These are phyloP conservation scores for Calephelis nemesis DNA, from an alignment of 1,140 invertebrate genomes.

Conservation along the genomic window DNA sequence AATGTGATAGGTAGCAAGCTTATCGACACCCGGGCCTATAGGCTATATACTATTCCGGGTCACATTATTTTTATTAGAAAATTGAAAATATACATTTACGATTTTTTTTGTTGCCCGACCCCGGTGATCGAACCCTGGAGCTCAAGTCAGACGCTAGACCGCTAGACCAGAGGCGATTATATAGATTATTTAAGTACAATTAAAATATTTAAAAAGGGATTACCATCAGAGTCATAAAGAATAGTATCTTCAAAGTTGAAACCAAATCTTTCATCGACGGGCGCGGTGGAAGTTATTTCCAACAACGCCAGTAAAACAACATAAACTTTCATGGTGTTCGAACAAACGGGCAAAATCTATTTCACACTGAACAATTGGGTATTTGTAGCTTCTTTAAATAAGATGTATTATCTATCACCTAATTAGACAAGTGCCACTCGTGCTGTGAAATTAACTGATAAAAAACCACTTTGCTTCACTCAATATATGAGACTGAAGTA, in stretches of 20 bases:
- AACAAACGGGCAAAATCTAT: not conserved
- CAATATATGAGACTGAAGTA: slow-evolving; percentile 33
- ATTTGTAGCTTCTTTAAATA: slow-evolving; percentile 30
- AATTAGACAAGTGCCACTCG: slow-evolving; percentile 53
- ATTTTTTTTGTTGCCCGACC: too few species aligned
- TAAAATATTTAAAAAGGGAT: not conserved
- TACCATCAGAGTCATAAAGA: not conserved
- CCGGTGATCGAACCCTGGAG: too few species aligned
- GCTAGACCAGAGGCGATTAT: too few species aligned
- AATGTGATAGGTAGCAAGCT: too few species aligned
- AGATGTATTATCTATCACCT: slow-evolving; percentile 51
- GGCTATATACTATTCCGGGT: too few species aligned
- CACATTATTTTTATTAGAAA: too few species aligned
- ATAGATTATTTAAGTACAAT: too few species aligned
- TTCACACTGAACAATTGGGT: not conserved
- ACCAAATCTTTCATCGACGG: not conserved
- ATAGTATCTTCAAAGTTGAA: not conserved
- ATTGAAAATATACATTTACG: too few species aligned
- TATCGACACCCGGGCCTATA: too few species aligned
- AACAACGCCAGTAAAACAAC: not conserved
- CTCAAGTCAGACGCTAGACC: too few species aligned
- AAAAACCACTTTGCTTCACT: slow-evolving; percentile 41
- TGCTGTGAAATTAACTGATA: slow-evolving; percentile 43
- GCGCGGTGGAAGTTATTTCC: not conserved
- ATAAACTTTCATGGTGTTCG: not conserved